These are phyloP conservation scores for Pantherophis alleghaniensis DNA, from an alignment of 2,797 vertebrate genomes.

Conservation along the genomic window DNA sequence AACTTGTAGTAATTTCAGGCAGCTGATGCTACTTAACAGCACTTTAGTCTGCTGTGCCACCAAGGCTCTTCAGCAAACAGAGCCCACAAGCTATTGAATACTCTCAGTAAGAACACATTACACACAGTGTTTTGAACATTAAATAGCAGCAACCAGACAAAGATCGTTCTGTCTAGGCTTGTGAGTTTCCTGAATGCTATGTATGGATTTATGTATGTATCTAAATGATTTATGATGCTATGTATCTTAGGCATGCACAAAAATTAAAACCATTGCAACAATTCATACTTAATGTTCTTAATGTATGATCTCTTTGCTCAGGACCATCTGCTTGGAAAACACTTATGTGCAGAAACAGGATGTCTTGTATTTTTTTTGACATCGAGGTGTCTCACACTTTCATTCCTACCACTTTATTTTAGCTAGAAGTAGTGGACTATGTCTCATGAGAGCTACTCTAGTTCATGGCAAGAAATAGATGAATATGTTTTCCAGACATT, in stretches of 20 bases:
- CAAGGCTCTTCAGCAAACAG: neutral
- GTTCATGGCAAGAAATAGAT: slow-evolving; percentile 20
- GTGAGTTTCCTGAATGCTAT: neutral
- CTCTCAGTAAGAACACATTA: neutral
- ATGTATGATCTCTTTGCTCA: neutral
- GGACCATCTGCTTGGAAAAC: neutral
- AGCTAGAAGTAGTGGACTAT: neutral
- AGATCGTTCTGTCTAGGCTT: neutral
- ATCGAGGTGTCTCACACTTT: neutral
- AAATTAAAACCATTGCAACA: neutral
- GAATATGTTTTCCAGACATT: slow-evolving; percentile 28
- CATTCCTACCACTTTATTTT: neutral
- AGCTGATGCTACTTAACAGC: no score
- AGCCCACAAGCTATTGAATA: neutral
- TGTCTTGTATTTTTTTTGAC: neutral
- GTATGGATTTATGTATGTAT: neutral
- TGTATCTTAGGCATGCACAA: neutral
- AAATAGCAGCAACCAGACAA: neutral
- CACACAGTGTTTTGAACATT: neutral
- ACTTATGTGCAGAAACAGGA: neutral
- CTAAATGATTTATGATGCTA: neutral
- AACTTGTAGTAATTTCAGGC: no score
- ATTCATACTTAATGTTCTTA: neutral
- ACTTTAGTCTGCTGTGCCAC: no score
- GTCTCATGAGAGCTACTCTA: slow-evolving; percentile 4